phyloP scores from a whole-genome alignment of 2,113 vertebrate species.

The Amazona vittata region DNA sequence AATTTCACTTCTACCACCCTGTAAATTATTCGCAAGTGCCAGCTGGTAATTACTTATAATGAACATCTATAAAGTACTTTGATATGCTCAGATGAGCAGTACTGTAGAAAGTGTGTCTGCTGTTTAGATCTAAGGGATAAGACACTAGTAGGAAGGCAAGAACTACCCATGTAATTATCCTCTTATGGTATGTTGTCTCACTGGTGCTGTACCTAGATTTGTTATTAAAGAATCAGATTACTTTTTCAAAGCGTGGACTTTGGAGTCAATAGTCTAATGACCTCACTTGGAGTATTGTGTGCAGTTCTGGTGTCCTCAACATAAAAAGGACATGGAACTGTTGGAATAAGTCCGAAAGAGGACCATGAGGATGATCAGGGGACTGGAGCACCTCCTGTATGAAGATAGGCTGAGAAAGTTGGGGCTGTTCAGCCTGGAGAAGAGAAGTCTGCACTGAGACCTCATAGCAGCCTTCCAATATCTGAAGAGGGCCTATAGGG shows the following conservation, averaged over 20 bases:
- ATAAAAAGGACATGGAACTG: too few species aligned
- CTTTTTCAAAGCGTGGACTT: neutral
- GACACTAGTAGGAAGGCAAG: conserved; percentile 52
- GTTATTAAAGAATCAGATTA: conserved; percentile 38
- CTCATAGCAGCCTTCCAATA: too few species aligned
- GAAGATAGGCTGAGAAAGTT: too few species aligned
- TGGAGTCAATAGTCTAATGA: conserved; percentile 1
- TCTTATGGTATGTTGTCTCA: conserved; percentile 38
- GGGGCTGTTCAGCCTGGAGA: too few species aligned
- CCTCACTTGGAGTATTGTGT: too few species aligned
- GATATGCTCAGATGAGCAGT: conserved; percentile 65
- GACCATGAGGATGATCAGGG: too few species aligned
- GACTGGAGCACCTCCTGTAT: too few species aligned
- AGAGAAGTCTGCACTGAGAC: too few species aligned
- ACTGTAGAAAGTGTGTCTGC: conserved; percentile 19
- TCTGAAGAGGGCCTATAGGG: too few species aligned
- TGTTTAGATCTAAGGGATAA: conserved; percentile 70
- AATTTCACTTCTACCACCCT: neutral
- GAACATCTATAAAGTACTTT: conserved; percentile 57
- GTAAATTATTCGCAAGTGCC: conserved; percentile 46
- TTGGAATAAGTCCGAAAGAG: too few species aligned
- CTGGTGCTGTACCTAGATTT: neutral
- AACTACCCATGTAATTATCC: conserved; percentile 66
- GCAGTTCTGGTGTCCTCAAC: too few species aligned
- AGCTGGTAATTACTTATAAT: conserved; percentile 63